phyloP scores from a whole-genome alignment of 2,797 vertebrate species.

The Onychomys torridus region DNA sequence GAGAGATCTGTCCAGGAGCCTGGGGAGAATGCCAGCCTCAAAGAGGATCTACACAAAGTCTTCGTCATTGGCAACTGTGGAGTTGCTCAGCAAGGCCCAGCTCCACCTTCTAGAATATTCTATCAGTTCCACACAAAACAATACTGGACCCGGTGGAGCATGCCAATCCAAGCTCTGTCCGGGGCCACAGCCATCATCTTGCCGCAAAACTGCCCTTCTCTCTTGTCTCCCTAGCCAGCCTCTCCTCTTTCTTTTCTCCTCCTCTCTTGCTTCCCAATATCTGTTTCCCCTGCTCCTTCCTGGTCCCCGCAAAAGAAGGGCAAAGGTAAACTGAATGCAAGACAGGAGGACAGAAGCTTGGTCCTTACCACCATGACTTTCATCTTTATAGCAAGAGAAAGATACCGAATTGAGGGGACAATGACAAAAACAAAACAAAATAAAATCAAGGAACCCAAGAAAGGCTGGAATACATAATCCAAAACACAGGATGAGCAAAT shows the following conservation, averaged over 20 bases:
- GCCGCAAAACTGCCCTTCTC: not conserved
- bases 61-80: not conserved
- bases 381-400: constrained; percentile 73
- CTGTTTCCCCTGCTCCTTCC: constrained; percentile 38
- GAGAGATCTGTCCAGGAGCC: not conserved
- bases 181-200: not conserved
- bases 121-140: not conserved
- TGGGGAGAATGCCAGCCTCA: not conserved
- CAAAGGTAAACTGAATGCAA: constrained; percentile 72
- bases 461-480: constrained; percentile 84
- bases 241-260: constrained; percentile 24
- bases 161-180: not conserved
- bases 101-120: not conserved
- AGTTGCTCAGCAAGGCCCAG: not conserved
- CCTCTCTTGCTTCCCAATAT: not conserved
- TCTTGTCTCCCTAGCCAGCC: not conserved
- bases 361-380: constrained; percentile 70
- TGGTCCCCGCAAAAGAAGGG: constrained; percentile 78
- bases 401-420: constrained; percentile 44
- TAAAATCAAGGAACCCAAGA: constrained; percentile 69
- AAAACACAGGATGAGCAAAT: constrained; percentile 86
- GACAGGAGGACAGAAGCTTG: constrained; percentile 57
- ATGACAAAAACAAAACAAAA: not conserved
- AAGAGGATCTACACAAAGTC: not conserved
- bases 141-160: rapidly evolving